A percentile compares a stretch with the other conserved stretches of the same genome.
Evolutionary conservation across 2,888 invertebrate genomes (phyloP).

Genomic region (Sphaerophoria taeniata): DNA sequence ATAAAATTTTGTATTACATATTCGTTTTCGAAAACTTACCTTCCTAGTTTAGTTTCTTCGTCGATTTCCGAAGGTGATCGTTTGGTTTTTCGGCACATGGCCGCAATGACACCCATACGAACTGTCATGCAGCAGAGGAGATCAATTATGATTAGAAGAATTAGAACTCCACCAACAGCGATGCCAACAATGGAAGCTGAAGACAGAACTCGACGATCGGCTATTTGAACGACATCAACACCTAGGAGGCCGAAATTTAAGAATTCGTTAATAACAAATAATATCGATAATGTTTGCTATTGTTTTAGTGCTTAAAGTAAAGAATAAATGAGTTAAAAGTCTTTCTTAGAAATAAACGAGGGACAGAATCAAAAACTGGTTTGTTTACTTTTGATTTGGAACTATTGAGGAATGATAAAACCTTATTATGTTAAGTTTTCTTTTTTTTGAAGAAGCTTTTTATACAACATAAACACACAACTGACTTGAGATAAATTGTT

Average conservation of each 20-base stretch:
- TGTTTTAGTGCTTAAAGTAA: slow-evolving; percentile 14
- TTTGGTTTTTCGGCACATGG: slow-evolving; percentile 85
- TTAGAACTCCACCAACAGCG: slow-evolving; percentile 91
- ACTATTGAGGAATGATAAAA: neutral
- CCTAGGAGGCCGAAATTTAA: slow-evolving; percentile 76
- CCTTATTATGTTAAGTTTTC: neutral
- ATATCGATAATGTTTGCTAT: neutral
- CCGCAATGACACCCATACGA: slow-evolving; percentile 87
- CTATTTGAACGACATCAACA: slow-evolving; percentile 81
- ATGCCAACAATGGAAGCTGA: slow-evolving; percentile 91
- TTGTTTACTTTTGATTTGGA: neutral
- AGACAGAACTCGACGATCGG: slow-evolving; percentile 80
- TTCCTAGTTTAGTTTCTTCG: slow-evolving; percentile 92
- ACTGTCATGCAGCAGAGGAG: slow-evolving; percentile 90
- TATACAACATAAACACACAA: slow-evolving; percentile 22
- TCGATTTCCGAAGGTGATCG: slow-evolving; percentile 85
- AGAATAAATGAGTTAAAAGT: neutral
- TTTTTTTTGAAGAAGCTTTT: slow-evolving; percentile 29
- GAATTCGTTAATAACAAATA: neutral
- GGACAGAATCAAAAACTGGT: neutral
- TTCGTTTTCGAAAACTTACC: slow-evolving; percentile 84
- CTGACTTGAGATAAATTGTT: slow-evolving; percentile 53
- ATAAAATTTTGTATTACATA: slow-evolving; percentile 7
- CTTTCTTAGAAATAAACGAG: neutral
- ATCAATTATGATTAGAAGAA: slow-evolving; percentile 93